Evolutionary conservation across 2,888 invertebrate genomes (phyloP).

Genomic region (Zygaena filipendulae): DNA sequence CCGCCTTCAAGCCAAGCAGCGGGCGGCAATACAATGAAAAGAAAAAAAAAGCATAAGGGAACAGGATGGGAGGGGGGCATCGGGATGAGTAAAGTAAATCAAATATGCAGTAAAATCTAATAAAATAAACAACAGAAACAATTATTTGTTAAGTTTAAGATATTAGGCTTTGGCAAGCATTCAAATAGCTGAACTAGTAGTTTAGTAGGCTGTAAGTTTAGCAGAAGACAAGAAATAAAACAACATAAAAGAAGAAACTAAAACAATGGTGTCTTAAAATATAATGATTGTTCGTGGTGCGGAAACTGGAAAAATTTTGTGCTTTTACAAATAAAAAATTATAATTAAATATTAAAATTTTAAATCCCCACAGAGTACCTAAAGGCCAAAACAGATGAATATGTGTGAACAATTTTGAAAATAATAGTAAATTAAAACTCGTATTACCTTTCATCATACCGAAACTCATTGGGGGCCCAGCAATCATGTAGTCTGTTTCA

Average conservation of each 20-base stretch:
- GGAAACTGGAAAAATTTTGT: conserved; percentile 43
- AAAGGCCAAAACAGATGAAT: conserved; percentile 47
- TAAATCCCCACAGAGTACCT: conserved; percentile 54
- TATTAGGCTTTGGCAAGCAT: conserved; percentile 11
- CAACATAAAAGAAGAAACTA: conserved; percentile 27
- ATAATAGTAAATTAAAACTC: conserved; percentile 37
- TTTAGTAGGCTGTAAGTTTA: conserved; percentile 52
- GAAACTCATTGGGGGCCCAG: conserved; percentile 85
- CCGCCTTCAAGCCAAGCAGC: conserved; percentile 68
- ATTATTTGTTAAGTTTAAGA: conserved; percentile 28
- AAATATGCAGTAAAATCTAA: conserved; percentile 34
- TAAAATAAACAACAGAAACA: conserved; percentile 9
- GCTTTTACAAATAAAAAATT: conserved; percentile 23
- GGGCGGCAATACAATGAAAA: conserved; percentile 67
- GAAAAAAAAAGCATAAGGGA: conserved; percentile 65
- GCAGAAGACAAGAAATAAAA: too few species aligned
- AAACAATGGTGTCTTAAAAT: conserved; percentile 21
- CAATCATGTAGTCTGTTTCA: conserved; percentile 75
- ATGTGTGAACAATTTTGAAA: conserved; percentile 51
- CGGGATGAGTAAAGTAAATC: conserved; percentile 42
- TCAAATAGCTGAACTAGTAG: conserved; percentile 16
- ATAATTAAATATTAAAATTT: conserved; percentile 25
- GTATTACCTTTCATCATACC: conserved; percentile 88
- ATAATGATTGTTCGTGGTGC: conserved; percentile 42
- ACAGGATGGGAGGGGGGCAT: conserved; percentile 40